Evolutionary conservation across 2,888 invertebrate genomes (phyloP), one percentile per base, ranked within the genome.

Genomic region (Oscheius onirici): DNA sequence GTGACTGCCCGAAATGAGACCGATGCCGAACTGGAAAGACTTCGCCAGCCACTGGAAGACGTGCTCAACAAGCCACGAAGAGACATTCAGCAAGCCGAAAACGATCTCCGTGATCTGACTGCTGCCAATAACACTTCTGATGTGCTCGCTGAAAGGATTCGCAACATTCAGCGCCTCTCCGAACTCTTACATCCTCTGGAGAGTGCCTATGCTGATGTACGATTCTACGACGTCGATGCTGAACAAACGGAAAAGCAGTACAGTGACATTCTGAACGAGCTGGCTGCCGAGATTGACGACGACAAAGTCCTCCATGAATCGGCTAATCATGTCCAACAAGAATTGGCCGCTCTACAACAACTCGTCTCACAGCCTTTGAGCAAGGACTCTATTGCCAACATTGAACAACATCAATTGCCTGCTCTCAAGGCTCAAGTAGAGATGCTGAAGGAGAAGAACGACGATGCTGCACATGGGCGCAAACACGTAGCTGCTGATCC

Each of bases 161-260:
- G 40, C 49, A 67, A 71, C 49, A 71, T 83, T 74, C 78, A 81
- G 70, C 69, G 70, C 26, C 51, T 75, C 28, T 73, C 68, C 13
- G 71, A 69, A 17, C 69, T 44, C 22, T 72, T 77, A 3, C 22
- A 63, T 6, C 83, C 83, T 28, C 75, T 82, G 20, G 76, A 65
- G 26, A 74, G 67, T 41, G 79, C 73, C n/a, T 73, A 76, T 54
- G 75, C 79, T 20, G 83, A 84, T 17, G 74, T 77, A 13, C 81
- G 84, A 46, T 84, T 83, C 75, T 71, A 80, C 63, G 78, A 77
- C 6, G 79, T 83, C 17, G 83, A 84, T 44, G 73, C 79, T 10
- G 82, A 84, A 68, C 73, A 78, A 26, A 71, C 76, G 51, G 77
- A 81, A 71, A 66, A 76, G 54, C 76, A 77, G 41, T 79, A 69